These are phyloP conservation scores for Eospalax fontanierii DNA, from an alignment of 2,797 vertebrate species.

Conservation along the genomic window DNA sequence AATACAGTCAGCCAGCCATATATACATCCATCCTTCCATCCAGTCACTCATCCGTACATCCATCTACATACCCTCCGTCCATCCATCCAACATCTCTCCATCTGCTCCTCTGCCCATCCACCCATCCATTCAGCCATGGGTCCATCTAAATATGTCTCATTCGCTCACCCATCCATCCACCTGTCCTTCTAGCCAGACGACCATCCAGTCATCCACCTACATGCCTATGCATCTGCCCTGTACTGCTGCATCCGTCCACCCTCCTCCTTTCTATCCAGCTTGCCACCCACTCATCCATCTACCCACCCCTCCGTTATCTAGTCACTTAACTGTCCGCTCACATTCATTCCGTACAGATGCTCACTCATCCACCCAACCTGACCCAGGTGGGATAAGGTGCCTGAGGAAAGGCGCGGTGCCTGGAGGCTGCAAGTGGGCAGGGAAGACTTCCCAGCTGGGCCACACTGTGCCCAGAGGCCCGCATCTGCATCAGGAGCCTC, in stretches of 20 bases:
- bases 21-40: rapidly evolving
- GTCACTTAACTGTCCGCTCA: too few relatives aligned
- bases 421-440: background rate
- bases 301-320: too few relatives aligned
- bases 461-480: background rate
- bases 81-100: background rate
- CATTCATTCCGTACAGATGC: too few relatives aligned
- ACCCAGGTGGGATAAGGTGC: background rate
- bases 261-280: background rate
- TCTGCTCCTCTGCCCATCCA: background rate
- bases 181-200: too few relatives aligned
- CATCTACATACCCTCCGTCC: too few relatives aligned
- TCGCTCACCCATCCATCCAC: background rate
- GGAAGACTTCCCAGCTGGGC: background rate
- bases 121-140: background rate
- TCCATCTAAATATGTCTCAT: too few relatives aligned
- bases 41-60: too few relatives aligned
- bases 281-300: background rate
- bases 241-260: background rate
- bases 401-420: background rate
- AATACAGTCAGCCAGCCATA: rapidly evolving
- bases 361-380: too few relatives aligned
- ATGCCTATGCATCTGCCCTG: too few relatives aligned
- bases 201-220: background rate
- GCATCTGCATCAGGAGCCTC: background rate